phyloP scores from a whole-genome alignment of 2,797 vertebrate genomes.

The Chelmon rostratus region DNA sequence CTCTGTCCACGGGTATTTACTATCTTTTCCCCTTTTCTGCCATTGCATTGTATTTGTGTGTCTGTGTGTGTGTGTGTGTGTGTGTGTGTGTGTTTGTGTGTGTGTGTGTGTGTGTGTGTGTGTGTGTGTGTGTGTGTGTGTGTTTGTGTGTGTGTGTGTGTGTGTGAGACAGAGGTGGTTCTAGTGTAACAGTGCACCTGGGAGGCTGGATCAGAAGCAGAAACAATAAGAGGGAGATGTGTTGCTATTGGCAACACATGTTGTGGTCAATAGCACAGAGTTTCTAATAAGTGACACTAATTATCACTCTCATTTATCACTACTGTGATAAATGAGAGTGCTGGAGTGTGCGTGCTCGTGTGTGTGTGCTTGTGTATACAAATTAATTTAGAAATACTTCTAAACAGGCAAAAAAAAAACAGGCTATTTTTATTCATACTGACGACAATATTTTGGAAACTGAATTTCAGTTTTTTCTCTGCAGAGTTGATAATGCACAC shows the following conservation, averaged over 20 bases:
- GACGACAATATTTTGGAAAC: not conserved
- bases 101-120: constrained; percentile 18
- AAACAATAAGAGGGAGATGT: not conserved
- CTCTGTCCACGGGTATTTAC: too few relatives aligned
- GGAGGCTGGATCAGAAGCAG: too few relatives aligned
- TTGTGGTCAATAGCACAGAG: not conserved
- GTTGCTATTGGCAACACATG: not conserved
- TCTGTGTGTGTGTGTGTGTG: constrained; percentile 15
- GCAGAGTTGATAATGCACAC: not conserved
- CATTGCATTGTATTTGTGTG: not conserved
- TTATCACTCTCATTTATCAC: too few relatives aligned
- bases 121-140: constrained; percentile 15
- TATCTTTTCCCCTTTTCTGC: not conserved
- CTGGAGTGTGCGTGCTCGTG: constrained; percentile 2
- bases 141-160: constrained; percentile 30
- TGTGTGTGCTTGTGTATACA: constrained; percentile 19
- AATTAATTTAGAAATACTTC: not conserved
- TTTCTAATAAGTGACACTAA: not conserved
- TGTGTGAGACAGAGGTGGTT: not conserved
- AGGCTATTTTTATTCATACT: not conserved
- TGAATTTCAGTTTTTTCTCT: not conserved
- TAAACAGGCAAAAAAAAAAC: not conserved
- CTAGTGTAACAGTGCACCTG: too few relatives aligned
- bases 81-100: constrained; percentile 36
- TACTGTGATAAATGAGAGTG: not conserved